Base-by-base conservation (phyloP, 2,797 vertebrate genomes). In the Onychomys arenicola region DNA sequence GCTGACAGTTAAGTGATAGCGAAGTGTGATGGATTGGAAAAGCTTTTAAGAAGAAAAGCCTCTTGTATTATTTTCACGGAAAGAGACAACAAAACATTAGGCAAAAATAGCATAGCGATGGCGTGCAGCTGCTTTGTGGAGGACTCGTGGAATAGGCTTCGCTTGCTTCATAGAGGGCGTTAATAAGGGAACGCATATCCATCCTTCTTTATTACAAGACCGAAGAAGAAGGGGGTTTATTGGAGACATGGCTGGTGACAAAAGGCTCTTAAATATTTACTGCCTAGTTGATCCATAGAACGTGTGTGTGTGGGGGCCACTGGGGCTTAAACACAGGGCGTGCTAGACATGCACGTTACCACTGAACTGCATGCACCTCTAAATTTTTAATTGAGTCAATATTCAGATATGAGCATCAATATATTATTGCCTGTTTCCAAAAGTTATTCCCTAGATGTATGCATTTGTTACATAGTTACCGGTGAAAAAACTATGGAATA, bases 361-460 rank as follows among this genome's bases (percentile, higher is more conserved):
- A 29, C 69, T 59, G 37, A 76, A 40, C 55, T 76, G 61, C 55
- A 37, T 49, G 49, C 5, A 52, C 27, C 6, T 16, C 49, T 69
- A 32, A 29, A 40, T 13, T 21, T 81, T 57, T 93, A 63, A 25
- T 89, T 94, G 49, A 32, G 32, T 95, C 80, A 71, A 52, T 94
- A 59, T 17, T 32, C 46, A 81, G 59, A 46, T 76, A 78, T 49
- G 52, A 91, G 46, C 10, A 52, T 96, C 49, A 55, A 52, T 67
- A 78, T 95, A 27, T 55, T 91, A 32, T 90, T 86, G 90, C 16
- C 40, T 87, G 10, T 93, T 90, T 96, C 52, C 43, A 89, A 94
- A 96, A 96, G 43, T 76, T 89, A 80, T 91, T 81, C 21, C 55
- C 97, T 96, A n/a, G 16, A 6, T 85, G 19, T 81, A 59, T 14